phyloP scores from a whole-genome alignment of 1,140 invertebrate species.

The Globodera rostochiensis region DNA sequence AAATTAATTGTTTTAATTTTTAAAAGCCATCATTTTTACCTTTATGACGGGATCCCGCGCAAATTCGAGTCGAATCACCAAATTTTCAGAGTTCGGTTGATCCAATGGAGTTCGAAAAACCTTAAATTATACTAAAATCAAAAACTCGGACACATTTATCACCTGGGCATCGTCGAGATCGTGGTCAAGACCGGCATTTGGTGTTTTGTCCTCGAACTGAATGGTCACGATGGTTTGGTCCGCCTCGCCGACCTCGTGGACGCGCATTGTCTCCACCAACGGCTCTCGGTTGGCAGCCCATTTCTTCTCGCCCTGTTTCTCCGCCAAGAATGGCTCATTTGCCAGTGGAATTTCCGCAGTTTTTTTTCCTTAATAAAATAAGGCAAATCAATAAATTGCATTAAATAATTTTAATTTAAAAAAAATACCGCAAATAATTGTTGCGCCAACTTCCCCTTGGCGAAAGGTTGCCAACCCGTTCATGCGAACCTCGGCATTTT shows the following conservation, averaged over 20 bases:
- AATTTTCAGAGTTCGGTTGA: constrained; percentile 12
- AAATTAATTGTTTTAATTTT: background rate
- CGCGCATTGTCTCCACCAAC: constrained; percentile 8
- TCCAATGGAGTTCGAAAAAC: constrained; percentile 18
- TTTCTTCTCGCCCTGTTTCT: background rate
- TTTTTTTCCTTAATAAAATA: background rate
- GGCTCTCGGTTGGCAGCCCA: constrained; percentile 8
- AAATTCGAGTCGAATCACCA: constrained; percentile 15
- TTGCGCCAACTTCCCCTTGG: constrained; percentile 9
- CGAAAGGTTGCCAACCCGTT: constrained; percentile 10
- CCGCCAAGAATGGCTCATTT: background rate
- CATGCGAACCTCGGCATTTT: constrained; percentile 15
- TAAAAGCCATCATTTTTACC: background rate
- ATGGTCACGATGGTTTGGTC: constrained; percentile 4
- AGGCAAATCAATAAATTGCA: too few relatives aligned
- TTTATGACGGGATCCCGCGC: constrained; percentile 3
- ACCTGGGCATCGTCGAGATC: constrained; percentile 19
- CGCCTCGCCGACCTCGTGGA: background rate
- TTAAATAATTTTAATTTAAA: background rate
- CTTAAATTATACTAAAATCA: background rate
- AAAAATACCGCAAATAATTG: background rate
- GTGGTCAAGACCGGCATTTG: constrained; percentile 16
- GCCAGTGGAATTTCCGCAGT: constrained; percentile 6
- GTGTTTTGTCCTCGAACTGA: background rate
- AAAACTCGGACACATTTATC: too few relatives aligned